These are phyloP conservation scores for Notolabrus celidotus DNA, from an alignment of 2,797 vertebrate species.

Conservation along the genomic window DNA sequence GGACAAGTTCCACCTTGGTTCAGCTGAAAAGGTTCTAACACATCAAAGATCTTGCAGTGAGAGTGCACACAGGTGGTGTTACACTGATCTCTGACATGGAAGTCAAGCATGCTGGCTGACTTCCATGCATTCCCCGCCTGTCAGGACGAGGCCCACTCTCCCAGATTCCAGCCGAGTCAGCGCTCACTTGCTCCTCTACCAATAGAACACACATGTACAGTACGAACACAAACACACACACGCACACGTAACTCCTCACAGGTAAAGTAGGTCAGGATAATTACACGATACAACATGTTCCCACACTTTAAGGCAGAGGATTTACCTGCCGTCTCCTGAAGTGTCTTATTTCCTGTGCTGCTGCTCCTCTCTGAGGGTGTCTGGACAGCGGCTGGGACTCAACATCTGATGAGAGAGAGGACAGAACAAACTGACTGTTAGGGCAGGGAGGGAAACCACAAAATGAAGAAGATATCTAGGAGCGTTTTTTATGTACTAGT, in stretches of 20 bases:
- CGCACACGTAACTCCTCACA: slow-evolving; percentile 5
- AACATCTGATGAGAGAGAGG: slow-evolving; percentile 68
- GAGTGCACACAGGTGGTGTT: slow-evolving; percentile 9
- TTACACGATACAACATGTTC: slow-evolving; percentile 37
- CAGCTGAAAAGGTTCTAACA: not conserved
- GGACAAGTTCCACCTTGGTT: not conserved
- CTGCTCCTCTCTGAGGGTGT: slow-evolving; percentile 50
- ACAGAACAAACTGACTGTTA: slow-evolving; percentile 26
- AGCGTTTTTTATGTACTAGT: not conserved
- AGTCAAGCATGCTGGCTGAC: slow-evolving; percentile 29
- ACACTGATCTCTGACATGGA: slow-evolving; percentile 25
- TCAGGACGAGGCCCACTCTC: slow-evolving; percentile 52
- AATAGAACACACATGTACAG: slow-evolving; percentile 1
- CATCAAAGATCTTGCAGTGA: not conserved
- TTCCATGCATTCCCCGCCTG: slow-evolving; percentile 57
- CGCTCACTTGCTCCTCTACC: slow-evolving; percentile 29
- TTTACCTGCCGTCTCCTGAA: slow-evolving; percentile 73
- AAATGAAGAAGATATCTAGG: not conserved
- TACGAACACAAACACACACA: slow-evolving; percentile 7
- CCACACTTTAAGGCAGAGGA: not conserved
- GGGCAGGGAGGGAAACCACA: not conserved
- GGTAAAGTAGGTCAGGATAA: slow-evolving; percentile 49
- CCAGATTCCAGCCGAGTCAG: slow-evolving; percentile 58
- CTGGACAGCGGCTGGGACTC: slow-evolving; percentile 48
- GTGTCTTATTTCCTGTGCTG: slow-evolving; percentile 68